Conservation (phyloP, 1,140 invertebrate genomes). For the Aphidius gifuensis region DNA sequence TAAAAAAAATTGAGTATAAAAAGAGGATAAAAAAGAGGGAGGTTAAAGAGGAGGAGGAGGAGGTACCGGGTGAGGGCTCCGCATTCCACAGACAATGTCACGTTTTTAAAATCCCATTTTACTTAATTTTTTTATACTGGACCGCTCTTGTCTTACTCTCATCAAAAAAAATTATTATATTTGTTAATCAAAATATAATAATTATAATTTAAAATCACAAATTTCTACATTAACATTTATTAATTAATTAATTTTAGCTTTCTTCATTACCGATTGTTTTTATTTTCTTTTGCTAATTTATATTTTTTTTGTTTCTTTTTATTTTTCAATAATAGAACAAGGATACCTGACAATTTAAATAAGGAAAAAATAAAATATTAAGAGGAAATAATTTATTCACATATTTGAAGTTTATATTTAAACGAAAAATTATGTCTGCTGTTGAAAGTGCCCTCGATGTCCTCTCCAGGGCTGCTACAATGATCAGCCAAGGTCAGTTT, state of each 20-base stretch:
- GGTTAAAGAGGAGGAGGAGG: conserved; percentile 30
- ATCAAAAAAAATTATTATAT: too few relatives aligned
- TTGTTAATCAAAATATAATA: not conserved
- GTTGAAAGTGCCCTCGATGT: conserved; percentile 85
- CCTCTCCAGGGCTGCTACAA: conserved; percentile 84
- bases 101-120: conserved; percentile 55
- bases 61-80: conserved; percentile 47
- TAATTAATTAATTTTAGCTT: not conserved
- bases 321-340: conserved; percentile 3
- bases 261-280: not conserved
- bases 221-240: conserved; percentile 2
- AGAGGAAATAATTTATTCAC: not conserved
- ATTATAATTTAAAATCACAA: too few relatives aligned
- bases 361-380: not conserved
- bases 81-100: conserved; percentile 58
- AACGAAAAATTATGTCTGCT: conserved; percentile 45
- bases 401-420: conserved; percentile 14
- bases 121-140: conserved; percentile 42
- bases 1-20: conserved; percentile 25
- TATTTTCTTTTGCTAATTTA: too few relatives aligned
- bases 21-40: conserved; percentile 16
- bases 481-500: conserved; percentile 76
- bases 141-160: conserved; percentile 29
- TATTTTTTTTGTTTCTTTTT: too few relatives aligned
- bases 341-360: not conserved